A percentile compares a stretch with the other conserved stretches of the same genome.
Evolutionary conservation across 2,797 vertebrate genomes (phyloP).

Genomic region (Cuculus canorus): DNA sequence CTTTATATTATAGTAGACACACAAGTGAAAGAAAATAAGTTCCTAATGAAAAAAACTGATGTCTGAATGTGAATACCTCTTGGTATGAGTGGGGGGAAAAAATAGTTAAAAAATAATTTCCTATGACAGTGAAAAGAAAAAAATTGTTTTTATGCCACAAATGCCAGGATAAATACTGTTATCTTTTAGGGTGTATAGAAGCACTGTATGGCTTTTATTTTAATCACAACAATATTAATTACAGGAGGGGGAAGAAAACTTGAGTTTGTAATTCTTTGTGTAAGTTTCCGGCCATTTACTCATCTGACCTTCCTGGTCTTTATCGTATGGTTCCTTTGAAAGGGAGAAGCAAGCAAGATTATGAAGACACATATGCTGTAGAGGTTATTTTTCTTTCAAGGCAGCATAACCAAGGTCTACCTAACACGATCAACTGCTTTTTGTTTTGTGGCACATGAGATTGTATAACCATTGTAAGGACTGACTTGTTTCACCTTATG

Average conservation of each 20-base stretch:
- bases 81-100: not conserved
- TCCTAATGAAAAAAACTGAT: not conserved
- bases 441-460: not conserved
- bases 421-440: not conserved
- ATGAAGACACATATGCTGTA: not conserved
- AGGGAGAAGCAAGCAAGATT: not conserved
- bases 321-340: not conserved
- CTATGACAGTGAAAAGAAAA: not conserved
- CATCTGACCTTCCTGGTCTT: not conserved
- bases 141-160: not conserved
- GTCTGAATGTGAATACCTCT: not conserved
- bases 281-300: not conserved
- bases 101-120: not conserved
- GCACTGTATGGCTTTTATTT: not conserved
- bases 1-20: not conserved
- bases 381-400: not conserved
- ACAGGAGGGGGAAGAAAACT: not conserved
- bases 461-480: not conserved
- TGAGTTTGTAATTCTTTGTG: not conserved
- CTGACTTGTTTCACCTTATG: not conserved
- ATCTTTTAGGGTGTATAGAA: not conserved
- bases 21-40: not conserved
- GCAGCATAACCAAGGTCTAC: not conserved
- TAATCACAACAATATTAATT: not conserved
- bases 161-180: not conserved